These are phyloP conservation scores for Parapristionchus giblindavisi DNA, from an alignment of 2,888 invertebrate genomes.

Conservation along the genomic window DNA sequence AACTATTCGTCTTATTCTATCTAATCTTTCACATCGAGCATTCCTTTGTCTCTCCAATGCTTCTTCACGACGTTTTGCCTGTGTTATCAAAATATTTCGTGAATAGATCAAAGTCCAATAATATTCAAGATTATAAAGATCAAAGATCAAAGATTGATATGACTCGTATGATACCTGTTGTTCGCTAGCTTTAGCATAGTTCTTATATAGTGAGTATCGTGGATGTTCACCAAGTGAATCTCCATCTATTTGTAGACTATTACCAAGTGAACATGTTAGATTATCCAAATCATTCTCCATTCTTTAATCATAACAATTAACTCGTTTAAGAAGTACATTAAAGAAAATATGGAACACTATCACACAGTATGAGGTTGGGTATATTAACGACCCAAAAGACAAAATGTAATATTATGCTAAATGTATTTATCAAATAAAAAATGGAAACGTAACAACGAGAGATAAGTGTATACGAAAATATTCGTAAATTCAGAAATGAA, in stretches of 20 bases:
- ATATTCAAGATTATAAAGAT: too few relatives aligned
- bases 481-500: too few relatives aligned
- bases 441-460: too few relatives aligned
- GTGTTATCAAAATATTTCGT: too few relatives aligned
- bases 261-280: background rate
- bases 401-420: too few relatives aligned
- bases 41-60: slow-evolving; percentile 50
- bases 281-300: slow-evolving; percentile 24
- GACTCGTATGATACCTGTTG: slow-evolving; percentile 21
- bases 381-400: background rate
- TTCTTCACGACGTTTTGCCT: slow-evolving; percentile 58
- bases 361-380: background rate
- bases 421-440: too few relatives aligned
- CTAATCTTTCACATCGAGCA: slow-evolving; percentile 35
- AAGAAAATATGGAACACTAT: too few relatives aligned
- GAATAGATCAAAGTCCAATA: too few relatives aligned
- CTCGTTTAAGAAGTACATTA: background rate
- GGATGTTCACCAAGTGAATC: slow-evolving; percentile 51
- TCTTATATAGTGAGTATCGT: slow-evolving; percentile 52
- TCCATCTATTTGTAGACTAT: slow-evolving; percentile 2
- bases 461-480: too few relatives aligned
- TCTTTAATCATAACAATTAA: background rate
- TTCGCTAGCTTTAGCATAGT: slow-evolving; percentile 37
- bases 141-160: background rate
- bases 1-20: slow-evolving; percentile 38